Evolutionary conservation across 2,113 vertebrate species (phyloP), one percentile per base, ranked within the genome.

Genomic region (Pseudopipra pipra): DNA sequence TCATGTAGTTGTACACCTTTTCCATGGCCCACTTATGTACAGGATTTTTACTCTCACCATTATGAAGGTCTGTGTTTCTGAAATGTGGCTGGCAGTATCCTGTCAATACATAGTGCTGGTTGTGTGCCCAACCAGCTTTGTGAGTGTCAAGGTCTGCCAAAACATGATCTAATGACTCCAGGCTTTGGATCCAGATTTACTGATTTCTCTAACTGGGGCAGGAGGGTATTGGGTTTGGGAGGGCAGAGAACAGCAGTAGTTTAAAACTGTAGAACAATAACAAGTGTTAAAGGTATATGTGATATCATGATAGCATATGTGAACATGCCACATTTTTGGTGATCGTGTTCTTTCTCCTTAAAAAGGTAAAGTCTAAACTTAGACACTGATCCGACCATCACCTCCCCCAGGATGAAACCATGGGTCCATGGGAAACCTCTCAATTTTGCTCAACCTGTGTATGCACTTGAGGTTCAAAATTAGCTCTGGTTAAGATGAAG

Each of bases 91-190:
- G 96, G 95, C 94, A 52, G 68, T 73, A 59, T 96, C 92, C 89
- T 55, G 91, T 92, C 95, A 94, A 93, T 90, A 77, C 95, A 91
- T 84, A 88, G 85, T 37, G 94, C 97, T 98, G 97, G 96, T 97
- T 92, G 56, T 23, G 67, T 96, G 97, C 97, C 97, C 95, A 96
- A 75, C 41, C 97, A 77, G 56, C 37, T 85, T 76, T 93, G 80
- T 55, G 82, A 84, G 81, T 89, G 93, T 96, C 93, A 95, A 70
- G 96, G 96, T 98, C 96, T 98, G 97, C 97, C 97, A 98, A 95
- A 94, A 96, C 4, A n/a, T 96, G 97, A 96, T 92, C 76, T 96
- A 97, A 97, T 97, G 95, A 96, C 97, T 95, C 80, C 91, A 63
- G 95, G 80, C 72, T 96, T 94, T 96, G 68, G 83, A 96, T 95